Evolutionary conservation across 2,113 vertebrate genomes (phyloP).

Genomic region (Sinocyclocheilus anophthalmus): DNA sequence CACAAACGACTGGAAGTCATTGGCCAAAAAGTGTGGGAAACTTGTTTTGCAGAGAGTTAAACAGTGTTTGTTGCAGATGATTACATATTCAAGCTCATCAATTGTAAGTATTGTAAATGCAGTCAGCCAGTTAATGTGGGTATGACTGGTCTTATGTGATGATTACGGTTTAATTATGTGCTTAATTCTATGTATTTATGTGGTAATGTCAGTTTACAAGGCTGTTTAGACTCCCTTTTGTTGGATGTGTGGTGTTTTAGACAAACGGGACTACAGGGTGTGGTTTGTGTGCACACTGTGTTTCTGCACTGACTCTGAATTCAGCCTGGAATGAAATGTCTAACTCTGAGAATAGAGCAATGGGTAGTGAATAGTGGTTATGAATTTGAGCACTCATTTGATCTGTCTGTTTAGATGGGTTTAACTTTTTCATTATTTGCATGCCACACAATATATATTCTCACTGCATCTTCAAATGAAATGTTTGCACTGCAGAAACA

Average conservation of each 20-base stretch:
- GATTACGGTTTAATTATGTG: not conserved
- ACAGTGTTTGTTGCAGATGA: not conserved
- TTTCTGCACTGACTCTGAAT: not conserved
- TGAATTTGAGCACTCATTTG: not conserved
- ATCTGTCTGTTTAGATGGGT: not conserved
- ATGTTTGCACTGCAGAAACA: constrained; percentile 20
- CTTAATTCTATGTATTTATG: not conserved
- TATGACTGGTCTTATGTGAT: not conserved
- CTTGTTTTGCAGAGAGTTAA: not conserved
- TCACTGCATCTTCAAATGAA: not conserved
- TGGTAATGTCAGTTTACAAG: not conserved
- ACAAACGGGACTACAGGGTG: not conserved
- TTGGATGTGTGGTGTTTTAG: not conserved
- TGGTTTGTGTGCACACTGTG: not conserved
- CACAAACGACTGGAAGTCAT: not conserved
- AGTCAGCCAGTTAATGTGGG: not conserved
- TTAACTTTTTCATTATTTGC: not conserved
- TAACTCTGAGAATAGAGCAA: not conserved
- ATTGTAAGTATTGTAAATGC: not conserved
- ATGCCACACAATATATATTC: not conserved
- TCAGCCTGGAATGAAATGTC: not conserved
- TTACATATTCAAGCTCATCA: not conserved
- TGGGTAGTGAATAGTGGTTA: not conserved
- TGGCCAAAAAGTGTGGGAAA: not conserved
- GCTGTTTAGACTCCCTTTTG: not conserved